phyloP scores from a whole-genome alignment of 1,140 invertebrate genomes.

The Brachionus koreanus region DNA sequence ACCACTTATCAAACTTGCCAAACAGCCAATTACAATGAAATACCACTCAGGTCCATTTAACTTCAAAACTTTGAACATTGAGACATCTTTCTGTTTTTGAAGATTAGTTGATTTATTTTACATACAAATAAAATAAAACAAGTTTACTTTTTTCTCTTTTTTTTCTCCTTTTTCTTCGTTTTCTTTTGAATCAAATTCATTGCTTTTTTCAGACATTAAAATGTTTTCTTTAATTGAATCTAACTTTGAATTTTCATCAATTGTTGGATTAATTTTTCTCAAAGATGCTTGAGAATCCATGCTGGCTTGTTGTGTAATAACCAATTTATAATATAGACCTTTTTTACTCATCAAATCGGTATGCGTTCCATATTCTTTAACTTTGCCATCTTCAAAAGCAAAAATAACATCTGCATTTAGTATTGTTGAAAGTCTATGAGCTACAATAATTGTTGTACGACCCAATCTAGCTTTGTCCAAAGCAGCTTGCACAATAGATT shows the following conservation, averaged over 20 bases:
- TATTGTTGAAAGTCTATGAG: conserved; percentile 73
- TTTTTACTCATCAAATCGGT: conserved; percentile 29
- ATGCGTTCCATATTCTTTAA: conserved; percentile 72
- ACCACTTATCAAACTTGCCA: conserved; percentile 70
- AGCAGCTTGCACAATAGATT: conserved; percentile 50
- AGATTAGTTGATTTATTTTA: background rate
- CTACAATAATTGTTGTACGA: conserved; percentile 57
- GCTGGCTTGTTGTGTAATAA: conserved; percentile 13
- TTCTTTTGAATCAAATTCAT: background rate
- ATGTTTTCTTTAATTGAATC: conserved; percentile 44
- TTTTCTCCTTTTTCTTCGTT: background rate
- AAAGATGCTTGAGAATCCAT: background rate
- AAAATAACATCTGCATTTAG: conserved; percentile 87
- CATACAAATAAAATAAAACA: background rate
- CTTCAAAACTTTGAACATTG: conserved; percentile 65
- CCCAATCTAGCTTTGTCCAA: conserved; percentile 53
- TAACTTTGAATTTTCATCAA: background rate
- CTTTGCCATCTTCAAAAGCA: conserved; percentile 79
- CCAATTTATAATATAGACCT: conserved; percentile 43
- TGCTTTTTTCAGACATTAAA: background rate
- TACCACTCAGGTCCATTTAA: conserved; percentile 74
- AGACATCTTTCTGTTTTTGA: conserved; percentile 40
- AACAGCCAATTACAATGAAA: conserved; percentile 67
- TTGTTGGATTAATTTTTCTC: background rate
- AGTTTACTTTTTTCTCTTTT: background rate